These are phyloP conservation scores for Nyctibius grandis DNA, from an alignment of 2,797 vertebrate species.

Conservation along the genomic window DNA sequence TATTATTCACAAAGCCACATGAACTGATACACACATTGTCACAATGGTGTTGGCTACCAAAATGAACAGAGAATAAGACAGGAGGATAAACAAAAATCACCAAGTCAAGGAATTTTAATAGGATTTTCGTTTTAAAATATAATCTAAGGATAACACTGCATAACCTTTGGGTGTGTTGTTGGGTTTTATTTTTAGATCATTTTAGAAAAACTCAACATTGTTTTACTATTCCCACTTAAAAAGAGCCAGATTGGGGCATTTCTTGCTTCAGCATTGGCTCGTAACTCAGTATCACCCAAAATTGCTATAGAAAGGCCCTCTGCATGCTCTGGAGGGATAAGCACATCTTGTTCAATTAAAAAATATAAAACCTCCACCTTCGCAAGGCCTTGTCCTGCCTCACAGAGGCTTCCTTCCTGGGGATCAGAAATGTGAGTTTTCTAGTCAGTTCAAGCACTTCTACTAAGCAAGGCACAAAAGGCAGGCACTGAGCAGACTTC, in stretches of 20 bases:
- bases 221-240: neutral
- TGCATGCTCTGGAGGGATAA: neutral
- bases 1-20: neutral
- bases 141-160: neutral
- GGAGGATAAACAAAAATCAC: neutral
- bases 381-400: neutral
- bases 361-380: neutral
- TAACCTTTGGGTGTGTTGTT: rapidly evolving
- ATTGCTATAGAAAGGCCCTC: neutral
- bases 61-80: neutral
- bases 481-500: neutral
- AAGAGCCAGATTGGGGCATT: neutral
- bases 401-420: neutral
- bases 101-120: neutral
- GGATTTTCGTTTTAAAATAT: neutral
- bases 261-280: neutral
- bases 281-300: neutral
- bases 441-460: neutral
- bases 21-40: neutral
- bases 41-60: neutral
- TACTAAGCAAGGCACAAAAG: neutral
- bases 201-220: neutral
- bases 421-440: neutral
- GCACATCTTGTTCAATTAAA: neutral
- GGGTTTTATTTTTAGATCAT: neutral